Evolutionary conservation across 2,113 vertebrate species (phyloP), one percentile per base, ranked within the genome.

Genomic region (Blennius ocellaris): DNA sequence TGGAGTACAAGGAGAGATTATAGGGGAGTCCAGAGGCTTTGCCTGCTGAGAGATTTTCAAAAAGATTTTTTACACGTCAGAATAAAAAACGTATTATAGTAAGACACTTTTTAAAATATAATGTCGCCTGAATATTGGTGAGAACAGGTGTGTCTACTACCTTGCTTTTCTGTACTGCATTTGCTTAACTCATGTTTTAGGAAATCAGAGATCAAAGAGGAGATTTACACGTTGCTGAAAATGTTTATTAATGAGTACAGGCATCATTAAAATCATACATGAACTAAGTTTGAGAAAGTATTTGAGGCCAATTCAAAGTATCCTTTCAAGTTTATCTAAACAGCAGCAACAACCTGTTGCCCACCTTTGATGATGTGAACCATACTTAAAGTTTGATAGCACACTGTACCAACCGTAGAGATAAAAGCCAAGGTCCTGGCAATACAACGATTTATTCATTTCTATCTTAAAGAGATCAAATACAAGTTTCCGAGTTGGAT

Each of bases 401-500:
- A 11, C 12, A 14, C 8, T n/a, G 50, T 47, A 62, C 55, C 50
- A 60, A 36, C 36, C 48, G 50, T 47, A 58, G 45, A 15, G 61
- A 82, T 51, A 44, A 75, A 80, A 69, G 54, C 39, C 52, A 61
- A 45, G 39, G 61, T 44, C 30, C 48, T 15, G 16, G 41, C 7
- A 68, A 16, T 48, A 65, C 14, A 74, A 36, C 43, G 63, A 16
- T 30, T 30, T 8, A 60, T 83, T 69, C 64, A 65, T 37, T 86
- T 80, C 76, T 65, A 86, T 84, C 71, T 56, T 16, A 15, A 14
- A 8, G 39, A 71, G 52, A 69, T 83, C 68, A 77, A 82, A 83
- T 37, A 49, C 7, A 81, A n/a, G 54, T 75, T 60, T 60, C 48
- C 48, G 62, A 52, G 48, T 36, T 52, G 30, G 62, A 41, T 52